phyloP scores from a whole-genome alignment of 2,797 vertebrate species.

The Hephaestus fuliginosus region DNA sequence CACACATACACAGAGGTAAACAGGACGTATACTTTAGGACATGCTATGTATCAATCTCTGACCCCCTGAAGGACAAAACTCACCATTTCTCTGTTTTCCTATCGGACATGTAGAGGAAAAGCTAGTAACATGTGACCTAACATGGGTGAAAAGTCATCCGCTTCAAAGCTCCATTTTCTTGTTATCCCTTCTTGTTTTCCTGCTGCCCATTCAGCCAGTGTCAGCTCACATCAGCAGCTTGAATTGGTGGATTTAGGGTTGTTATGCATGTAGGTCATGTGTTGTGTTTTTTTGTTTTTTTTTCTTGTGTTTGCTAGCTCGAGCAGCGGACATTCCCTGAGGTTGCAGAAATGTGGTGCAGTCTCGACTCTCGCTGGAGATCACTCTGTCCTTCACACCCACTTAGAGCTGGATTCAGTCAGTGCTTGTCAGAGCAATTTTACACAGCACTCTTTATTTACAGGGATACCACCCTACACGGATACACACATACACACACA shows the following conservation, averaged over 20 bases:
- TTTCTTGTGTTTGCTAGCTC: conserved; percentile 47
- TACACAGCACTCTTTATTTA: conserved; percentile 60
- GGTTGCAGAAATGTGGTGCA: conserved; percentile 62
- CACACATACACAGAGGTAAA: conserved; percentile 26
- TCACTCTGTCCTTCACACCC: conserved; percentile 70
- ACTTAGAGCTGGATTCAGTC: conserved; percentile 68
- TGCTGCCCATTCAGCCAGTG: conserved; percentile 32
- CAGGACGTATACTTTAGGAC: conserved; percentile 3
- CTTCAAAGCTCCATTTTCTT: conserved; percentile 28
- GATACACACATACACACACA: neutral
- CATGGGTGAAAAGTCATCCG: conserved; percentile 5
- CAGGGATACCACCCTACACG: conserved; percentile 31
- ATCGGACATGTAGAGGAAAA: conserved; percentile 26
- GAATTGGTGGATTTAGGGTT: conserved; percentile 37
- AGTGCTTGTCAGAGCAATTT: conserved; percentile 55
- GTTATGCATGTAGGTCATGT: conserved; percentile 71
- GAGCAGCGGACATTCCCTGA: conserved; percentile 64
- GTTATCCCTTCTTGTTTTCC: conserved; percentile 39
- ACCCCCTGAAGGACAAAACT: conserved; percentile 51
- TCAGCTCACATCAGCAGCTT: conserved; percentile 58
- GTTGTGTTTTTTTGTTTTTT: conserved; percentile 11
- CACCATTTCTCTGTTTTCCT: conserved; percentile 16
- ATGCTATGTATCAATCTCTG: conserved; percentile 16
- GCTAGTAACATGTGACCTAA: conserved; percentile 19
- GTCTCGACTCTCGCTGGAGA: conserved; percentile 46